phyloP scores from a whole-genome alignment of 2,888 invertebrate genomes.

The Spatulosminthurus flaviceps region DNA sequence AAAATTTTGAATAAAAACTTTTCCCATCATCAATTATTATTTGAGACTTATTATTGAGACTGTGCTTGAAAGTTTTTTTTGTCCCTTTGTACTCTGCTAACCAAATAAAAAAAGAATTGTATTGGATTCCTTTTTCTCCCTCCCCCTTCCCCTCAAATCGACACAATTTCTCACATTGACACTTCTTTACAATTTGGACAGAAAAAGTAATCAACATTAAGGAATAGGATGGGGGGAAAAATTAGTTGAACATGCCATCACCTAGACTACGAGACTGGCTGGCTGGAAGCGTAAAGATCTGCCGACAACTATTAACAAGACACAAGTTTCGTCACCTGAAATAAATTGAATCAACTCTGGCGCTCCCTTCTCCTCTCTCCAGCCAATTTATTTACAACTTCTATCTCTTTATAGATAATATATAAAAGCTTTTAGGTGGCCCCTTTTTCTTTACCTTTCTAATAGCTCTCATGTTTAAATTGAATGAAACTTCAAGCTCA shows the following conservation, averaged over 20 bases:
- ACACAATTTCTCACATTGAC: background rate
- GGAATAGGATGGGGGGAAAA: slow-evolving; percentile 4
- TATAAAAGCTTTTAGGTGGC: background rate
- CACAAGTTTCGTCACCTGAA: slow-evolving; percentile 45
- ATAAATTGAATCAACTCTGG: slow-evolving; percentile 45
- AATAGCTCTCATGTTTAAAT: slow-evolving; percentile 23
- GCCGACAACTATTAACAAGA: slow-evolving; percentile 47
- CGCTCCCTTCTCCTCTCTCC: slow-evolving; percentile 26
- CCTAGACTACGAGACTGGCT: slow-evolving; percentile 55
- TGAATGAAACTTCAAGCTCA: slow-evolving; percentile 30
- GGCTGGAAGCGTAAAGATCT: too few species aligned
- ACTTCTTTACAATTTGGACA: background rate
- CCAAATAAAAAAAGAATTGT: too few species aligned
- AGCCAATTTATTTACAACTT: slow-evolving; percentile 39
- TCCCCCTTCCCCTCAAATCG: background rate
- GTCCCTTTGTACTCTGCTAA: too few species aligned
- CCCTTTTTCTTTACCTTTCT: slow-evolving; percentile 12
- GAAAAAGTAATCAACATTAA: slow-evolving; percentile 39
- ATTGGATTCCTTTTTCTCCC: background rate
- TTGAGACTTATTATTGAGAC: too few species aligned
- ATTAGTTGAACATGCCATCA: slow-evolving; percentile 56
- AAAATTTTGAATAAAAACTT: too few species aligned
- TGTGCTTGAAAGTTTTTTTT: too few species aligned
- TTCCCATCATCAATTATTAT: too few species aligned
- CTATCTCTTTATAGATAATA: slow-evolving; percentile 10